Base-by-base conservation (phyloP, 1,140 invertebrate genomes). In the Yoshiicerus persimilis region DNA sequence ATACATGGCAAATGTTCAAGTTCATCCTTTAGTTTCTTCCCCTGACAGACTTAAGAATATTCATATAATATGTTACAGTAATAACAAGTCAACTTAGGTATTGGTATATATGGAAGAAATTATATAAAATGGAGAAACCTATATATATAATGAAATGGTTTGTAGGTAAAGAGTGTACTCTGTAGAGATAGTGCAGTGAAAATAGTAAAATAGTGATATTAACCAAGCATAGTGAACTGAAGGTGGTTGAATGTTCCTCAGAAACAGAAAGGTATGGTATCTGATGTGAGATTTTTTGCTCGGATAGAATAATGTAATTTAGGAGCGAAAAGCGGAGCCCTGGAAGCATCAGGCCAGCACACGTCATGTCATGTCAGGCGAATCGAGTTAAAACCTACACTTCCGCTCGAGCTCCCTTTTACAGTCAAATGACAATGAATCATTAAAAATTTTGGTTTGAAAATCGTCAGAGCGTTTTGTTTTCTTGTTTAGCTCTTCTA, bases 361-460 rank as follows among this genome's bases (percentile, higher is more conserved):
- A 80, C 75, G 75, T 80, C 75, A 80, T 80, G 75, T 80, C 75
- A 36, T 80, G 34, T 80, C 75, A 80, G 32, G 75, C 32, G 75
- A 36, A 80, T 23, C 75, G 75, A 80, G 75, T 80, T 80, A 80
- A 80, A 34, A 80, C 36, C 75, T 80, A 80, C 20, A 38, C 75
- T 80, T 80, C 75, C 75, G 75, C 75, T 80, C 32, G 16, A 80
- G 75, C 75, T 80, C 75, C 75, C 75, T 80, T 70, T 34, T 80
- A 38, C 75, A 80, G 32, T 1, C 16, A 80, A 80, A 80, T 80
- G 75, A 80, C 75, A 80, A 80, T 80, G 75, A 80, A 80, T 80
- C 75, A 80, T 80, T 80, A 80, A 80, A 80, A 80, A n/a, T 38
- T 80, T 80, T 38, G 75, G 34, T 38, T 16, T 34, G 32, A 80